These are phyloP conservation scores for Cabera pusaria DNA, from an alignment of 2,888 invertebrate species.

Conservation along the genomic window DNA sequence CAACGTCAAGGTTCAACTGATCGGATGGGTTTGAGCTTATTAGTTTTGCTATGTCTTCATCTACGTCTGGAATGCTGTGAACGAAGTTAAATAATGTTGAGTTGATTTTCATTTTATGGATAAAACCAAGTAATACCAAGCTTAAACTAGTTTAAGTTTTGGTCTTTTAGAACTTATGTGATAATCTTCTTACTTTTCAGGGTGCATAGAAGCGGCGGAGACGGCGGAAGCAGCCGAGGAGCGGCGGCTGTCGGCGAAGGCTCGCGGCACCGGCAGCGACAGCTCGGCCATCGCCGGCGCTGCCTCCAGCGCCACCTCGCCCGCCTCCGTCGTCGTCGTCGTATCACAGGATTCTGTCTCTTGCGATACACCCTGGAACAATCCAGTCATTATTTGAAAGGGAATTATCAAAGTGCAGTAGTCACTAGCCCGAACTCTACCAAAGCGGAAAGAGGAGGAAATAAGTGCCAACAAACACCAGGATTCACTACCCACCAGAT, in stretches of 20 bases:
- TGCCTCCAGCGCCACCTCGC: constrained; percentile 26
- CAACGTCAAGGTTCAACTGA: constrained; percentile 57
- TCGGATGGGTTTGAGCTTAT: constrained; percentile 66
- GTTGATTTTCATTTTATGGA: no score
- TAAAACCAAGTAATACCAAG: no score
- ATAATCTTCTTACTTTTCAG: constrained; percentile 73
- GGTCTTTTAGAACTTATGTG: no score
- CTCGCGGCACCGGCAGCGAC: constrained; percentile 87
- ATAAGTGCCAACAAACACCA: no score
- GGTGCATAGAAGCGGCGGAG: constrained; percentile 70
- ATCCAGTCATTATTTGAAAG: no score
- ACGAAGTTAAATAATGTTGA: no score
- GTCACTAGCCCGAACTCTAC: no score
- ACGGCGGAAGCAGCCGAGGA: constrained; percentile 84
- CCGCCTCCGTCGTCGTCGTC: constrained; percentile 34
- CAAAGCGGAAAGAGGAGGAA: no score
- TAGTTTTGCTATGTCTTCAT: constrained; percentile 79
- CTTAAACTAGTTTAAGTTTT: no score
- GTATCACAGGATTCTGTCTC: constrained; percentile 52
- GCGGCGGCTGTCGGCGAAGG: constrained; percentile 92
- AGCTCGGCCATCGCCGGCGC: constrained; percentile 79
- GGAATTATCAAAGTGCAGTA: no score
- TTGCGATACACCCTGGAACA: constrained; percentile 37
- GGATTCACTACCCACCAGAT: no score
- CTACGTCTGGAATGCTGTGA: constrained; percentile 81